Percentiles rank a stretch among this genome's conserved stretches.
These are phyloP conservation scores for Pyrrhosoma nymphula DNA, from an alignment of 2,888 invertebrate species.

Conservation along the genomic window DNA sequence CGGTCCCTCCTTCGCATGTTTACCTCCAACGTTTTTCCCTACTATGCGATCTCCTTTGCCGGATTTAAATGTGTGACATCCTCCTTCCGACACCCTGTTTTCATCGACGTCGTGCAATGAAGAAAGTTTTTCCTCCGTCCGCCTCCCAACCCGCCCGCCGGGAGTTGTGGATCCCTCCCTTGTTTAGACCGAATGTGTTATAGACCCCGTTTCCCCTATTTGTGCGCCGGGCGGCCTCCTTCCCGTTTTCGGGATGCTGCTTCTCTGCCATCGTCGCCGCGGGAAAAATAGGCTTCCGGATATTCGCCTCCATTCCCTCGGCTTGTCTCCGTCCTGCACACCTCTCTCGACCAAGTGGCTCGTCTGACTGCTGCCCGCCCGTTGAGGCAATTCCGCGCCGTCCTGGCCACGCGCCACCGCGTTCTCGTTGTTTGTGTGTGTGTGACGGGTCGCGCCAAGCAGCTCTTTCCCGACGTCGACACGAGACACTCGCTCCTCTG, in stretches of 20 bases:
- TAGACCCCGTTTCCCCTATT: constrained; percentile 36
- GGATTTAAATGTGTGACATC: neutral
- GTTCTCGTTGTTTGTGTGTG: neutral
- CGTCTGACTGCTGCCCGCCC: neutral
- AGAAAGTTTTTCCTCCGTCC: neutral
- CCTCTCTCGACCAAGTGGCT: neutral
- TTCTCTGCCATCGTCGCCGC: neutral
- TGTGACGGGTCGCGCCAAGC: neutral
- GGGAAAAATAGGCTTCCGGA: constrained; percentile 59
- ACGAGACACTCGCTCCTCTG: constrained; percentile 25
- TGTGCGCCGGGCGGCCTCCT: constrained; percentile 38
- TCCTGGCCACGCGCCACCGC: constrained; percentile 15
- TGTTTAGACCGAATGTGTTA: neutral
- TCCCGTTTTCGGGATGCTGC: constrained; percentile 42
- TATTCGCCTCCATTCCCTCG: constrained; percentile 19
- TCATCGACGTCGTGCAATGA: neutral
- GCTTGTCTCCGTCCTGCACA: neutral
- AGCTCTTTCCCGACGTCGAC: neutral
- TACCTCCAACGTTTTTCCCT: neutral
- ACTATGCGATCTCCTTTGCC: neutral
- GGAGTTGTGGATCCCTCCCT: neutral
- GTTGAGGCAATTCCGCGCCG: neutral
- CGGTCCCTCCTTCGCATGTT: too few species aligned
- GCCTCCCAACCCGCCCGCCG: neutral
- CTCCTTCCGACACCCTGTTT: neutral